These are phyloP conservation scores for Crocodylus rhombifer DNA, from an alignment of 2,797 vertebrate species.

Conservation along the genomic window DNA sequence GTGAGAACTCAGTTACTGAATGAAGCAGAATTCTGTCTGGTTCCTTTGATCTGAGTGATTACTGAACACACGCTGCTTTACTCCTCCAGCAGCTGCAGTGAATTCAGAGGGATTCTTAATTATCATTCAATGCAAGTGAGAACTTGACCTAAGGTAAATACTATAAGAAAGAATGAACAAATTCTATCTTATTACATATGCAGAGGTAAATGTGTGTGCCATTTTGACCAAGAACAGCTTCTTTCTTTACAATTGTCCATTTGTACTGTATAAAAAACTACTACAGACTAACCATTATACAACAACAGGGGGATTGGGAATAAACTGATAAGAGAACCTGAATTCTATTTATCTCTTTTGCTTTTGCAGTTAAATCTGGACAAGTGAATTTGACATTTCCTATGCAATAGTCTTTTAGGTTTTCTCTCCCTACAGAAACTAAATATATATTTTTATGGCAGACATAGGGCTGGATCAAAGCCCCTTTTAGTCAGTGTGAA, in stretches of 20 bases:
- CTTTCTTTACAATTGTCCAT: not conserved
- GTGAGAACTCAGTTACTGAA: too few species aligned
- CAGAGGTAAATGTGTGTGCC: not conserved
- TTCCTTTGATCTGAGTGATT: not conserved
- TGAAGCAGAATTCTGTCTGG: not conserved
- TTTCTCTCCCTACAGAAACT: not conserved
- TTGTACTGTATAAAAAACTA: not conserved
- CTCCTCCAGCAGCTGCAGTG: not conserved
- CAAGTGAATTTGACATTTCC: not conserved
- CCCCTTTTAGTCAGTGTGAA: not conserved
- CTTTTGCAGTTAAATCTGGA: not conserved
- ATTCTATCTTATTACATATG: not conserved
- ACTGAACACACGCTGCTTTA: not conserved
- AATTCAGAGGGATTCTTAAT: not conserved
- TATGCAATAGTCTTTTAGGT: not conserved
- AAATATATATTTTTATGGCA: not conserved
- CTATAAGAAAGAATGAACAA: not conserved
- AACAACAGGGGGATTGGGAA: not conserved
- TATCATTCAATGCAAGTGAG: not conserved
- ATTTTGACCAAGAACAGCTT: not conserved
- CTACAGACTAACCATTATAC: not conserved
- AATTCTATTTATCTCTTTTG: not conserved
- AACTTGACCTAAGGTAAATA: not conserved
- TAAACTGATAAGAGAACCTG: not conserved
- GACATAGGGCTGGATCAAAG: not conserved